Base-by-base conservation (phyloP, 2,797 vertebrate genomes). In the Margarornis squamiger region DNA sequence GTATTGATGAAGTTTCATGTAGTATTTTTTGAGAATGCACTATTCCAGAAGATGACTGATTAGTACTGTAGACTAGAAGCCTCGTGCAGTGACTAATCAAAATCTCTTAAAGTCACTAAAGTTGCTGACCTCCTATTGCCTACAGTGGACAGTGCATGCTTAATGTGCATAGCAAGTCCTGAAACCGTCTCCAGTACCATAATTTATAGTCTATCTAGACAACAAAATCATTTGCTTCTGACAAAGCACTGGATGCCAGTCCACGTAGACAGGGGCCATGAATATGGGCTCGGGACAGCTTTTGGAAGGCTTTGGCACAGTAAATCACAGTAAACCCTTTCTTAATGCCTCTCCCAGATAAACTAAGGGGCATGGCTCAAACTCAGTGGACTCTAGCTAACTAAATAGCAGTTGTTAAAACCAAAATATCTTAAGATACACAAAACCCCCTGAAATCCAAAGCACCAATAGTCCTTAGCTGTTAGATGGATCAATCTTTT, bases 1-100 rank as follows among this genome's bases (percentile, higher is more conserved):
- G 74, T 75, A 95, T 6, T 95, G 54, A 70, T 91, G 81, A 95
- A 71, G 34, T 81, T 77, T 75, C 34, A 24, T 93, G 71, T 78
- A 77, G 43, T 23, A 49, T 82, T 76, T 84, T 67, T 74, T 86
- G 43, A 74, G 52, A 96, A 82, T 70, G 32, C 16, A 38, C 43
- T 71, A 39, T 48, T 36, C 34, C 32, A 80, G 57, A 92, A 73
- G 10, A 85, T 36, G 32, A 88, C 91, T 24, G 3, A 81, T 72
- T 75, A 86, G 21, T 22, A 66, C 29, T 49, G 41, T 63, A 93
- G 73, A 49, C 41, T 46, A 80, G 38, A 90, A 83, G 8, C 7
- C 51, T 76, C 16, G n/a, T 27, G 32, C 55, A 78, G n/a, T 86
- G 13, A 58, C 39, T 70, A 87, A 91, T 73, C 24, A 58, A 76